A percentile compares a stretch with the other conserved stretches of the same genome.
Conservation (phyloP, 2,113 vertebrate genomes). For the Leucoraja erinaceus region DNA sequence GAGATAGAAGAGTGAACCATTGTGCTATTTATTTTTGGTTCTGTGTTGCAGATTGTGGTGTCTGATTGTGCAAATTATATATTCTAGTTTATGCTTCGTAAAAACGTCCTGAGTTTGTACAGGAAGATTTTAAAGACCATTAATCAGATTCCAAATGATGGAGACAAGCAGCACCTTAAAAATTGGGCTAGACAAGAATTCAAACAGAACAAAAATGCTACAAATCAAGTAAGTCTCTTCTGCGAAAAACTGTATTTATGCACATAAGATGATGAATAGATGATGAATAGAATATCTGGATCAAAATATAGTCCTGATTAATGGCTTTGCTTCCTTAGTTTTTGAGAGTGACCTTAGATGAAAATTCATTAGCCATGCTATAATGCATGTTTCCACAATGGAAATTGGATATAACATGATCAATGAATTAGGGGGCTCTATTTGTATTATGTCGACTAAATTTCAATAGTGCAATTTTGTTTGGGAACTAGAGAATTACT, state of each 20-base stretch:
- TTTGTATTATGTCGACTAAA: too few relatives aligned
- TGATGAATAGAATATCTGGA: not conserved
- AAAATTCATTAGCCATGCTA: too few relatives aligned
- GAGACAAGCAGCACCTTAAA: conserved; percentile 67
- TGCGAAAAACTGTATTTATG: not conserved
- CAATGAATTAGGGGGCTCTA: too few relatives aligned
- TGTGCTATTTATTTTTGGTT: not conserved
- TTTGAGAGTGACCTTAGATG: not conserved
- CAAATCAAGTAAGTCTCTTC: conserved; percentile 66
- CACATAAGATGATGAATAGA: not conserved
- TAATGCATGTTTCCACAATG: too few relatives aligned
- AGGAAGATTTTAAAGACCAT: conserved; percentile 70
- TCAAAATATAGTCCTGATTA: not conserved
- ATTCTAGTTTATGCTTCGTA: conserved; percentile 79
- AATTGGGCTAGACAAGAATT: conserved; percentile 86
- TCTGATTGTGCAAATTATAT: conserved; percentile 11
- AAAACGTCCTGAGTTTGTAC: conserved; percentile 76
- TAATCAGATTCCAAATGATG: conserved; percentile 62
- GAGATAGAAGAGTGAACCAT: too few relatives aligned
- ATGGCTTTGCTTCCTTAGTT: not conserved
- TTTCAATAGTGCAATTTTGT: too few relatives aligned
- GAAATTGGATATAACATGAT: too few relatives aligned
- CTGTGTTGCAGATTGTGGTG: not conserved
- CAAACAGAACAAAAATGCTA: conserved; percentile 70
- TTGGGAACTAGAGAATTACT: too few relatives aligned